Evolutionary conservation across 2,797 vertebrate genomes (phyloP), one percentile per base, ranked within the genome.

Genomic region (Siniperca scherzeri): DNA sequence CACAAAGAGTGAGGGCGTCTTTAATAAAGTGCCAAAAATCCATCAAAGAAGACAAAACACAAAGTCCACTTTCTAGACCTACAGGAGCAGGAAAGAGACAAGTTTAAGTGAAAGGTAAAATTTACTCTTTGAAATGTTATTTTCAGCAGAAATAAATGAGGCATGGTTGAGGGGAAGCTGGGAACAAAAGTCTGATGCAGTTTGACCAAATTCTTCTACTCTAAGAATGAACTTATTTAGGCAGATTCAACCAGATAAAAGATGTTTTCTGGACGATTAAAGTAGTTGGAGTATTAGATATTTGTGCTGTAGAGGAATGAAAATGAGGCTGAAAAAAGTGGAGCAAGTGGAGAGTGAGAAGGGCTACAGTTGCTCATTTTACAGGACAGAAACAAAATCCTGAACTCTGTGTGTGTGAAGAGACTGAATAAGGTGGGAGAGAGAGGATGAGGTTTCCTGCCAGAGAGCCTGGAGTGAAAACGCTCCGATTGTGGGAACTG

Each of bases 401-500:
- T 38, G 68, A 64, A 22, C 21, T n/a, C 5, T 40, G 50, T 73
- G 13, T 50, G 30, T n/a, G 53, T n/a, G 42, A 74, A 21, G 68
- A 82, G 55, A 22, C 61, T 57, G 75, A 44, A 42, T 81, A 60
- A 44, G 76, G 65, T 17, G 40, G 44, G n/a, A 17, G 33, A 55
- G 74, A 62, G 76, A 48, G 69, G 42, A 76, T 50, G 88, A 77
- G n/a, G 60, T 82, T 68, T 76, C 76, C 53, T 82, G 76, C 64
- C 76, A 87, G 78, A 57, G 30, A 72, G 67, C 78, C 64, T 4
- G 40, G 17, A 78, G 84, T 53, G 48, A 84, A 83, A 82, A 70
- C 38, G 1, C 73, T 69, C 27, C 1, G 71, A 81, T 69, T 70
- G 77, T 92, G 88, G 77, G 88, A 92, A 88, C 55, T 5, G 50